A percentile compares a stretch with the other conserved stretches of the same genome.
Conservation (phyloP, 2,797 vertebrate species). For the Gymnopithys bicolor region DNA sequence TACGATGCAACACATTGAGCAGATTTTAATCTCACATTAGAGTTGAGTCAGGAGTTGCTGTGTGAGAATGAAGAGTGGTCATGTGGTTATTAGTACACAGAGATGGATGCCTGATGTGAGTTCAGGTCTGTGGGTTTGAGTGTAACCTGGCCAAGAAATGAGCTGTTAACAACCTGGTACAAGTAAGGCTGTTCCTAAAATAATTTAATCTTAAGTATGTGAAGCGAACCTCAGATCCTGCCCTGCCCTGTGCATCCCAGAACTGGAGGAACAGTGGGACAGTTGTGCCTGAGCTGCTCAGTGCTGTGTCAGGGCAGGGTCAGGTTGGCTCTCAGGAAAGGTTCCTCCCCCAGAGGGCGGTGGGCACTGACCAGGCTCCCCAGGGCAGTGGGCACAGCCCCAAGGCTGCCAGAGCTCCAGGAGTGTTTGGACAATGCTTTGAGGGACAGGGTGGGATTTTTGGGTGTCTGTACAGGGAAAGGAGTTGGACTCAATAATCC, state of each 20-base stretch:
- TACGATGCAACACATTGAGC: not conserved
- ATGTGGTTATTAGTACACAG: not conserved
- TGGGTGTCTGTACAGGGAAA: not conserved
- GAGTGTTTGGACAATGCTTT: not conserved
- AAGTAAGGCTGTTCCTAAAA: not conserved
- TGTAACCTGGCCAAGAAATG: not conserved
- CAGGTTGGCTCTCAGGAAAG: accelerated
- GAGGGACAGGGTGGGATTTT: not conserved
- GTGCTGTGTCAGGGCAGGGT: not conserved
- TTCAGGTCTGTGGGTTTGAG: not conserved
- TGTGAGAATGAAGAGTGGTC: not conserved
- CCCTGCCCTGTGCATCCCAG: not conserved
- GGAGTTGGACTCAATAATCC: accelerated
- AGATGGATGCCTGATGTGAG: not conserved
- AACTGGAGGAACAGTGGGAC: not conserved
- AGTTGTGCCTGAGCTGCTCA: not conserved
- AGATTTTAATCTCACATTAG: not conserved
- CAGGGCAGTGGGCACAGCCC: not conserved
- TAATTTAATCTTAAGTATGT: not conserved
- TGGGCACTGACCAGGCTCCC: not conserved
- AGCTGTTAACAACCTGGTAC: not conserved
- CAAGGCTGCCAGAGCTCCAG: not conserved
- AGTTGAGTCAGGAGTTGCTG: not conserved
- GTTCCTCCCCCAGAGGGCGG: not conserved
- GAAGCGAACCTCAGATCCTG: not conserved